These are phyloP conservation scores for Drosophila arizonae DNA, from an alignment of 1,140 invertebrate species.

Conservation along the genomic window DNA sequence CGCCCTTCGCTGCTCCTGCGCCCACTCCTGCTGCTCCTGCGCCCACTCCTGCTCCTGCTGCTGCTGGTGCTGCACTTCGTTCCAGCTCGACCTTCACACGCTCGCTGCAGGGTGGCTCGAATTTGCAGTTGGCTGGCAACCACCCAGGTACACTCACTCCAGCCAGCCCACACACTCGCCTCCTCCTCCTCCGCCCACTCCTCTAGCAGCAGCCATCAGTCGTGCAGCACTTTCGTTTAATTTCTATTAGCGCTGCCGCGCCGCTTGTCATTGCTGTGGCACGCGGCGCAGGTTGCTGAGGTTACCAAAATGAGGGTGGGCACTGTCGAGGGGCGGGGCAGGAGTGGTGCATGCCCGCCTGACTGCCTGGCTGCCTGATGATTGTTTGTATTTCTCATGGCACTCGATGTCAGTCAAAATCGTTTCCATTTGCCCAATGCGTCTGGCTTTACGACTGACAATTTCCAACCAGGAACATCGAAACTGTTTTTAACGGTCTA, in stretches of 20 bases:
- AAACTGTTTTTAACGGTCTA: not conserved
- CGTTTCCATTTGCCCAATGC: conserved; percentile 45
- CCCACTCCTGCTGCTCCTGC: not conserved
- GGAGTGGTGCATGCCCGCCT: conserved; percentile 1
- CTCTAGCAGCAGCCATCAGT: conserved; percentile 2
- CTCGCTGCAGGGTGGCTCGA: conserved; percentile 33
- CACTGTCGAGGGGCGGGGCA: not conserved
- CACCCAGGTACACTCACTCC: not conserved
- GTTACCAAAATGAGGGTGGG: conserved; percentile 49
- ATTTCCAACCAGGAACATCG: conserved; percentile 4
- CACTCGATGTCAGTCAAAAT: conserved; percentile 78
- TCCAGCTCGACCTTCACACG: conserved; percentile 57
- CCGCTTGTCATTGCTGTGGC: conserved; percentile 70
- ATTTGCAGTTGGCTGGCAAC: conserved; percentile 9
- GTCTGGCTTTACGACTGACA: conserved; percentile 22
- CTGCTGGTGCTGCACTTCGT: conserved; percentile 52
- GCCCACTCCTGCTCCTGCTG: not conserved
- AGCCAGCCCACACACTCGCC: too few species aligned
- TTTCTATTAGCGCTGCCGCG: conserved; percentile 74
- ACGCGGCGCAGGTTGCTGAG: conserved; percentile 76
- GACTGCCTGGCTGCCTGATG: conserved; percentile 20
- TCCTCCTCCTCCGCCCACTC: not conserved
- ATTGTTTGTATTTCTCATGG: conserved; percentile 80
- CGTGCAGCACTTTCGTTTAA: conserved; percentile 71
- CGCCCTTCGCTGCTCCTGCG: conserved; percentile 1